Base-by-base conservation (phyloP, 2,113 vertebrate species). In the Mormyrus iriodes region DNA sequence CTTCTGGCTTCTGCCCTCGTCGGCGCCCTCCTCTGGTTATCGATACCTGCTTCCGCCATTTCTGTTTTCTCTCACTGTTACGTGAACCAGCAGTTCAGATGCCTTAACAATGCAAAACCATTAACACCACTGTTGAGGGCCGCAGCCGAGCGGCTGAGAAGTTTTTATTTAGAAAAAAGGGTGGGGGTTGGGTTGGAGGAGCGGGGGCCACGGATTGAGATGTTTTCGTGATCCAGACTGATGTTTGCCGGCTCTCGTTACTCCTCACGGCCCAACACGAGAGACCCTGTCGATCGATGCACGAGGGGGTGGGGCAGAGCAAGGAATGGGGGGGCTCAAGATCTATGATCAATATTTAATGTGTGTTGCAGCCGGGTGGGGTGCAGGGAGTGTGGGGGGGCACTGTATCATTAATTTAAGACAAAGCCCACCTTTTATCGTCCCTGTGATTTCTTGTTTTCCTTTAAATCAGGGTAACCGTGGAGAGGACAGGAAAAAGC, bases 71-170 rank as follows among this genome's bases (percentile, higher is more conserved):
- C 95, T 92, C 79, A 97, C 97, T 95, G 97, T 97, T 98, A 97
- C 97, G 97, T 97, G 97, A 98, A 99, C 98, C 98, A 99, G 98
- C 98, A 98, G 97, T 97, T 97, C 97, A 97, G 97, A 99, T 99
- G 98, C 98, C 98, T 99, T 99, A 99, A 98, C 97, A 98, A 98
- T 99, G 97, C 97, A 98, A 97, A 96, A 92, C 96, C 97, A 97
- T 98, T 97, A 93, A 93, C 96, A 96, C 97, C 97, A 95, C 96
- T 97, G 97, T 96, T 96, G 95, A 97, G 96, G 96, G 93, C 97
- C 95, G 95, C 97, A 96, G 97, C 97, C 97, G 90, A 96, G 96
- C 96, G 97, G 97, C 97, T 96, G n/a, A 39, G 73, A 42, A 42
- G 2, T 17, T 76, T 69, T 76, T 76, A 76, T 73, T 73, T 73